phyloP scores from a whole-genome alignment of 2,888 invertebrate species.

The Cabera pusaria region DNA sequence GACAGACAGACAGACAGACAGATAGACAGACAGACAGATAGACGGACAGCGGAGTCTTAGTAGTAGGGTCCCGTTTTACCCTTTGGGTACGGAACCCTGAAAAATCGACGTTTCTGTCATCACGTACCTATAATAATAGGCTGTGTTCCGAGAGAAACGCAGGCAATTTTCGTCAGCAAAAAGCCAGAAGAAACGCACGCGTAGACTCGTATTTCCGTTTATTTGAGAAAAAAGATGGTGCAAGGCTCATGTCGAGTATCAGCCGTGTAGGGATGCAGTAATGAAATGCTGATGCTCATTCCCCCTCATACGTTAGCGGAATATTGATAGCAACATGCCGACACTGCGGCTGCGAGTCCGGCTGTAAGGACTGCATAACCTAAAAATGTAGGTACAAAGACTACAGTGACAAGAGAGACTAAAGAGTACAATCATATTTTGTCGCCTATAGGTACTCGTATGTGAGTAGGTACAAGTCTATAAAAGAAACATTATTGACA shows the following conservation, averaged over 20 bases:
- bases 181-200: conserved; percentile 30
- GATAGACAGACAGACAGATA: too few relatives aligned
- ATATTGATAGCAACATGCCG: conserved; percentile 64
- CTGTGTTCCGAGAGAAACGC: conserved; percentile 17
- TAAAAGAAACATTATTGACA: too few relatives aligned
- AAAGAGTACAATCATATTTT: too few relatives aligned
- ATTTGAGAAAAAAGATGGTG: conserved; percentile 31
- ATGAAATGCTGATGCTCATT: conserved; percentile 69
- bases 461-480: too few relatives aligned
- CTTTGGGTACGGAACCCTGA: too few relatives aligned
- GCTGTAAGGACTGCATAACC: conserved; percentile 4
- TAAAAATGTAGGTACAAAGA: too few relatives aligned
- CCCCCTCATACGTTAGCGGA: conserved; percentile 58
- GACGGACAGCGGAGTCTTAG: too few relatives aligned
- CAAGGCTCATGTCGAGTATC: conserved; percentile 28
- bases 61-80: too few relatives aligned
- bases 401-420: too few relatives aligned
- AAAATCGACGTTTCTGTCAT: too few relatives aligned
- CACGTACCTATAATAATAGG: conserved; percentile 30
- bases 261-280: conserved; percentile 54
- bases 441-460: too few relatives aligned
- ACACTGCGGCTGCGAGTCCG: background rate
- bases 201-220: conserved; percentile 26
- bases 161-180: conserved; percentile 31
- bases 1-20: too few relatives aligned